Base-by-base conservation (phyloP, 2,888 invertebrate species). In the Tenthredo scrophulariae region DNA sequence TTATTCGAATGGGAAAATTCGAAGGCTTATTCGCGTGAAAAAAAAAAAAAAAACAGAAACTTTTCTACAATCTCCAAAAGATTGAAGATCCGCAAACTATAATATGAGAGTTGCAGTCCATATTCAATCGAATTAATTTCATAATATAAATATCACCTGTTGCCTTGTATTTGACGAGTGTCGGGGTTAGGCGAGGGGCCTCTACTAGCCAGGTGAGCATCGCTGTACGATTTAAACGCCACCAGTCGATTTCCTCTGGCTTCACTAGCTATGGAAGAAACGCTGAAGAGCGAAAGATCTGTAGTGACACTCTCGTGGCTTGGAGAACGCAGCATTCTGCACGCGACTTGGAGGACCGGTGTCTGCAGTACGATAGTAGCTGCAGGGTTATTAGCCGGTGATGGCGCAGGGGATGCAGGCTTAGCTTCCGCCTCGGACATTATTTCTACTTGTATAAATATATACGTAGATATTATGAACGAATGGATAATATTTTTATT, bases 261-360 rank as follows among this genome's bases (percentile, higher is more conserved):
- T 85, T 95, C 95, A 22, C 95, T 95, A 9, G 95, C 95, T 86
- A 95, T 95, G 0, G 96, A 96, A 1, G 96, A 96, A 26, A 96
- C 95, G 85, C 97, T 97, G 93, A 97, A 97, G 85, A 97, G 94
- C 0, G 97, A 97, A 84, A 97, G 94, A 93, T 97, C 97, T 0
- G 97, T 97, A 18, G 97, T 97, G 89, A 97, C 97, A 26, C 97
- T 97, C 93, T 97, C 97, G 93, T 97, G 97, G 26, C 97, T 97
- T 6, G 97, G 97, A 1, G 97, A 97, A 83, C 97, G 95, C 86
- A 96, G 92, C 94, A 96, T 96, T 86, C 96, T 95, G 90, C 95
- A 95, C 88, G 95, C 91, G 77, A 95, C 94, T 88, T 94, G 94
- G 87, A 95, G 90, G 18, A 94, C 94, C 13, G 95, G 94, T 70